phyloP scores from a whole-genome alignment of 2,888 invertebrate species.

The Amblyjoppa fuscipennis region DNA sequence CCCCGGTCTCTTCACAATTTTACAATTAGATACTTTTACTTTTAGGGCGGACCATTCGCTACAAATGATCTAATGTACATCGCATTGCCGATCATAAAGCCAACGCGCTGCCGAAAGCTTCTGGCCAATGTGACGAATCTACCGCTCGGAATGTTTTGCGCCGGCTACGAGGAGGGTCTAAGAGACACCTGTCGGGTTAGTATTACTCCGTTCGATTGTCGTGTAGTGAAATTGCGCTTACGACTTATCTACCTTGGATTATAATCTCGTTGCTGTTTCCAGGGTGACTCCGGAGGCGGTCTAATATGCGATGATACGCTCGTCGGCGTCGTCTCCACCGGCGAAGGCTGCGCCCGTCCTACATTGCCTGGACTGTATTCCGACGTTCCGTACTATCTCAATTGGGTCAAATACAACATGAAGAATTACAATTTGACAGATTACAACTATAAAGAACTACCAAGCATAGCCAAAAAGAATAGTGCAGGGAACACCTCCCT shows the following conservation, averaged over 20 bases:
- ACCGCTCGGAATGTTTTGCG: slow-evolving; percentile 77
- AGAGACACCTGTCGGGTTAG: slow-evolving; percentile 80
- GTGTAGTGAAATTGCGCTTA: neutral
- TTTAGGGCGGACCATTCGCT: slow-evolving; percentile 60
- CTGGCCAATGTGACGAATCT: slow-evolving; percentile 69
- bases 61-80: slow-evolving; percentile 77
- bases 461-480: neutral
- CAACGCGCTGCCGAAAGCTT: slow-evolving; percentile 70
- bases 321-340: slow-evolving; percentile 80
- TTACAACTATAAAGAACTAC: neutral
- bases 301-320: slow-evolving; percentile 77
- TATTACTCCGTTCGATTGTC: neutral
- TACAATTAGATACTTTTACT: neutral
- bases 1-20: neutral
- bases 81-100: slow-evolving; percentile 74
- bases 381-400: slow-evolving; percentile 73
- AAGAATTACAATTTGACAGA: slow-evolving; percentile 26
- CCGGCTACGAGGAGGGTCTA: slow-evolving; percentile 79
- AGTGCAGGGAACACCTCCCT: slow-evolving; percentile 3
- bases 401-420: slow-evolving; percentile 74
- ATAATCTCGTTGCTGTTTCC: slow-evolving; percentile 20
- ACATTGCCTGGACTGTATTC: slow-evolving; percentile 79
- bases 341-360: slow-evolving; percentile 79
- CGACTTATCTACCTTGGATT: neutral
- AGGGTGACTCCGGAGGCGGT: slow-evolving; percentile 83